phyloP scores from a whole-genome alignment of 2,888 invertebrate species.

The Argyra leucocephala region DNA sequence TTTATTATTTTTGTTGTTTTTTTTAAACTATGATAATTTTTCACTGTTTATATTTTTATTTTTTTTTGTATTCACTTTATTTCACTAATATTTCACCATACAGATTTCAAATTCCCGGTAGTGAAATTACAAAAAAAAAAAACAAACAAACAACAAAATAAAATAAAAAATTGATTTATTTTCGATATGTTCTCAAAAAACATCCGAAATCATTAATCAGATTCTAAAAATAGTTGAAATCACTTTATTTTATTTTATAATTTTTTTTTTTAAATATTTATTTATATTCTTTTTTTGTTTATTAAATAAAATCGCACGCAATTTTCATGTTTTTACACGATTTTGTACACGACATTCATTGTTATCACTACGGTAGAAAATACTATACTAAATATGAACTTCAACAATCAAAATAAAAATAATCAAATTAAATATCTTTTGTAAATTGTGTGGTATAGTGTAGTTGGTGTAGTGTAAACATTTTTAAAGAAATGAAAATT shows the following conservation, averaged over 20 bases:
- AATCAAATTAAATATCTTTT: too few relatives aligned
- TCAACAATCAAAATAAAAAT: too few relatives aligned
- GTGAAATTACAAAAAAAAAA: too few relatives aligned
- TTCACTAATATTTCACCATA: too few relatives aligned
- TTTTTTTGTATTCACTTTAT: too few relatives aligned
- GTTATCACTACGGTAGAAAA: background rate
- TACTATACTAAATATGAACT: background rate
- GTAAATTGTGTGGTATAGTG: too few relatives aligned
- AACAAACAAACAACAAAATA: too few relatives aligned
- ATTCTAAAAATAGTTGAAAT: background rate
- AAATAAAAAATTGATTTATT: too few relatives aligned
- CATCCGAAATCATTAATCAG: constrained; percentile 1
- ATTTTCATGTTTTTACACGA: background rate
- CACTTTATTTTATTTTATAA: background rate
- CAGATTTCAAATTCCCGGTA: background rate
- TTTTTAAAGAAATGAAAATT: too few relatives aligned
- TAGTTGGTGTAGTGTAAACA: too few relatives aligned
- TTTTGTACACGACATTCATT: background rate
- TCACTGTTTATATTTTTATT: background rate
- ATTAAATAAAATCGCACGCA: background rate
- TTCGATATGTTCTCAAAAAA: background rate
- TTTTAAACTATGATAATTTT: background rate
- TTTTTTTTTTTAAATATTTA: background rate
- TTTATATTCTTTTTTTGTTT: background rate
- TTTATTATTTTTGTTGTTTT: too few relatives aligned